These are phyloP conservation scores for Asobara japonica DNA, from an alignment of 1,140 invertebrate genomes.

Conservation along the genomic window DNA sequence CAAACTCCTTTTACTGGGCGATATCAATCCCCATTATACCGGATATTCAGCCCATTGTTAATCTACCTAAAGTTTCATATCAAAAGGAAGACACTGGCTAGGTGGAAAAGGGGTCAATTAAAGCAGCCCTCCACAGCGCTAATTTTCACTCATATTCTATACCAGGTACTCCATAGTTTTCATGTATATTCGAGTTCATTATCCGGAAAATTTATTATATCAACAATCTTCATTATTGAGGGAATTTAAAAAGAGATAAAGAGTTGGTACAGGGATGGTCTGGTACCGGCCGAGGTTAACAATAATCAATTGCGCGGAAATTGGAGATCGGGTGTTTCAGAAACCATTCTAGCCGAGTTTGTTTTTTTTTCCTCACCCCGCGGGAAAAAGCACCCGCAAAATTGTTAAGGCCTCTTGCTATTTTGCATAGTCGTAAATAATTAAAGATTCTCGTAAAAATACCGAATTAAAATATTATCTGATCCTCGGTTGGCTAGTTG, in stretches of 20 bases:
- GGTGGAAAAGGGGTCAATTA: neutral
- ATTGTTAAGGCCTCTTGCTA: too few relatives aligned
- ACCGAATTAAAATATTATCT: too few relatives aligned
- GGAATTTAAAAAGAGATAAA: neutral
- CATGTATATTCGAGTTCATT: neutral
- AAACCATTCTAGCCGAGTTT: too few relatives aligned
- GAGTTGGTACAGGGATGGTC: too few relatives aligned
- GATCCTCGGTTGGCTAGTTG: too few relatives aligned
- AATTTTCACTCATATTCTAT: neutral
- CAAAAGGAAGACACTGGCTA: neutral
- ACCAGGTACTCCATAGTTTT: neutral
- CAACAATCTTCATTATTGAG: neutral
- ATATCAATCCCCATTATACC: conserved; percentile 11
- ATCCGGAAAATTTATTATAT: neutral
- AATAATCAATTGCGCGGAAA: too few relatives aligned
- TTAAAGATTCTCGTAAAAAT: too few relatives aligned
- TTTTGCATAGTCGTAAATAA: too few relatives aligned
- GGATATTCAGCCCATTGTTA: conserved; percentile 6
- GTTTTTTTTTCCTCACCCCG: too few relatives aligned
- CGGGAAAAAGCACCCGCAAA: too few relatives aligned
- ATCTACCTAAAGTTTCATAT: conserved; percentile 6
- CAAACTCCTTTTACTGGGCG: neutral
- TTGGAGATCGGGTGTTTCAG: too few relatives aligned
- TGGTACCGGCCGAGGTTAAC: too few relatives aligned
- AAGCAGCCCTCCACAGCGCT: neutral